Evolutionary conservation across 2,888 invertebrate genomes (phyloP), one percentile per base, ranked within the genome.

Genomic region (Halictus quadricinctus): DNA sequence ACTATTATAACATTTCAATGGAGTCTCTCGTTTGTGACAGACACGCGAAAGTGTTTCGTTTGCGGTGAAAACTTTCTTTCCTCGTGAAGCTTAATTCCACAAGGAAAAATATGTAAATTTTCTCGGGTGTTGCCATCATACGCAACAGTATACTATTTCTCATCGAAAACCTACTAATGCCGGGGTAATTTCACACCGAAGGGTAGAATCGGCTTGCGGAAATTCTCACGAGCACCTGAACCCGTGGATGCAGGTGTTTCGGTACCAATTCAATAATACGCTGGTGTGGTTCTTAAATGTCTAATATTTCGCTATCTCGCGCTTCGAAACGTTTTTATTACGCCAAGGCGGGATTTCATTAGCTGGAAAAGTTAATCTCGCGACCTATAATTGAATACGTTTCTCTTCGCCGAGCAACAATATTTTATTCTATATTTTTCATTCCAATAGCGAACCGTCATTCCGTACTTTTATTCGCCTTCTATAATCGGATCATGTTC

Each of bases 221-320:
- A 82, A 89, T 89, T 80, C 74, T 79, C 74, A 36, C 60, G 50
- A 36, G 21, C 85, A 89, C 86, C 87, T 89, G 88, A 73, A 87
- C 87, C 82, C 78, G 80, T 43, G 84, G 79, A 83, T 89, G 85
- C 88, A 88, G 81, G 80, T 89, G 81, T 76, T 64, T 50, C 79
- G 21, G 36, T 72, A 36, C 66, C 73, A 69, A 88, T 85, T 86
- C 86, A 83, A 89, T 89, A 89, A 86, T 70, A 79, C 77, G 72
- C n/a, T 41, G 10, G 36, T 48, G 64, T n/a, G 72, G 41, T 50
- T 66, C 77, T 83, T 88, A 84, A 88, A 85, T 77, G 80, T 54
- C 50, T 83, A 88, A 83, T 73, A n/a, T 79, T 79, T 73, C 43
- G 25, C 64, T 73, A 73, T 60, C 48, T 73, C 75, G 41, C 73